These are phyloP conservation scores for Centrocercus urophasianus DNA, from an alignment of 2,113 vertebrate species.

Conservation along the genomic window DNA sequence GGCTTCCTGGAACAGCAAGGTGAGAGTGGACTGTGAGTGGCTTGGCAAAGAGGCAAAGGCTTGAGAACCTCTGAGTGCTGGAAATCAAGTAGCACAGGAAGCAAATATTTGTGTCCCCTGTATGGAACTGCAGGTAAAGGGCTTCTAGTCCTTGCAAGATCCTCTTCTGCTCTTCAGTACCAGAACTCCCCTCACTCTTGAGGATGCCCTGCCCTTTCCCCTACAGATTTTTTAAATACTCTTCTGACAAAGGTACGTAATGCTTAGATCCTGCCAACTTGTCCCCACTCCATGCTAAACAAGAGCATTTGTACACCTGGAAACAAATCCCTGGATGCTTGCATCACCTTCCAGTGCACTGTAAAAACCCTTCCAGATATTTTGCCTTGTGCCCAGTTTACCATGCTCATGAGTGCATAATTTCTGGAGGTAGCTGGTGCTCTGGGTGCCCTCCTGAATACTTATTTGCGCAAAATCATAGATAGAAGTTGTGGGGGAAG, in stretches of 20 bases:
- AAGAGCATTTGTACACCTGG: background rate
- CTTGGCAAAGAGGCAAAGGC: slow-evolving; percentile 18
- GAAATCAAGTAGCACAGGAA: background rate
- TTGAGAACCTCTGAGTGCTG: slow-evolving; percentile 4
- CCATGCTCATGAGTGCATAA: too few species aligned
- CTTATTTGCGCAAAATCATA: background rate
- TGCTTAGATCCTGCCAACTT: background rate
- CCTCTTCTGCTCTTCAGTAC: background rate
- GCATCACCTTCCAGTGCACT: background rate
- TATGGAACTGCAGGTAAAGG: background rate
- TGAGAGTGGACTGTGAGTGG: background rate
- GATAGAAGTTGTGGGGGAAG: background rate
- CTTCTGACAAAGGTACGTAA: background rate
- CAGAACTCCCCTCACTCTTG: background rate
- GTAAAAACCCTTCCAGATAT: background rate
- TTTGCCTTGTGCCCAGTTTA: background rate
- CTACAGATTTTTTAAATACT: background rate
- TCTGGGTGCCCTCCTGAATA: background rate
- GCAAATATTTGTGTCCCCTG: background rate
- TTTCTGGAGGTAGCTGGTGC: background rate
- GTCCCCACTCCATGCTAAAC: background rate
- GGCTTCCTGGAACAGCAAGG: slow-evolving; percentile 43
- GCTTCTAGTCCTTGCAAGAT: background rate
- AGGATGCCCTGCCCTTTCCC: background rate
- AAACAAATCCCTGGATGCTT: background rate